Conservation (phyloP, 2,888 invertebrate genomes). For the Blera fallax region DNA sequence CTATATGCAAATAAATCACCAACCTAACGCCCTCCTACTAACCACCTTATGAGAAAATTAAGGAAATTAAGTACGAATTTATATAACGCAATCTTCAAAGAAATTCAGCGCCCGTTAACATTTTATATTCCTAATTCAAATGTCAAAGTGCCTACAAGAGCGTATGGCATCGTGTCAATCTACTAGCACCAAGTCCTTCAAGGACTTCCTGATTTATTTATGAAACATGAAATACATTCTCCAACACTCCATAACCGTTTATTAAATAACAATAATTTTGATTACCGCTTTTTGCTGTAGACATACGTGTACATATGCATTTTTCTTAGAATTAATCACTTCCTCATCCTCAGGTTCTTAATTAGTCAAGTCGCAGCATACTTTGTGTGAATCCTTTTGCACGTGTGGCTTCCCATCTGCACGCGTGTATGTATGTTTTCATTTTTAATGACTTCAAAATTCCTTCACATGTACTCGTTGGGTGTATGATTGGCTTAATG, state of each 20-base stretch:
- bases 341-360: conserved; percentile 27
- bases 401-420: neutral
- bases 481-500: conserved; percentile 14
- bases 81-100: neutral
- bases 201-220: conserved; percentile 29
- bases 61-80: neutral
- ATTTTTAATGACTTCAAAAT: conserved; percentile 19
- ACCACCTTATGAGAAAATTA: neutral
- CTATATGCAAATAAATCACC: neutral
- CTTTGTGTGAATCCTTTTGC: conserved; percentile 16
- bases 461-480: neutral
- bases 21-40: neutral
- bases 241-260: neutral
- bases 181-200: neutral
- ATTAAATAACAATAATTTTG: conserved; percentile 26
- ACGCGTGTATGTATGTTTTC: neutral
- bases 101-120: neutral
- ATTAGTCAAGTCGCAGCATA: conserved; percentile 28
- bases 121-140: conserved; percentile 3
- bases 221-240: conserved; percentile 4
- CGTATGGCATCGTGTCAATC: neutral
- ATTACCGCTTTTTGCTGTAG: neutral
- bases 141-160: neutral
- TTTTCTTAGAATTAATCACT: conserved; percentile 20
- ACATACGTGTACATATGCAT: neutral